A percentile compares a stretch with the other conserved stretches of the same genome.
These are phyloP conservation scores for Alaudala cheleensis DNA, from an alignment of 2,113 vertebrate genomes.

Conservation along the genomic window DNA sequence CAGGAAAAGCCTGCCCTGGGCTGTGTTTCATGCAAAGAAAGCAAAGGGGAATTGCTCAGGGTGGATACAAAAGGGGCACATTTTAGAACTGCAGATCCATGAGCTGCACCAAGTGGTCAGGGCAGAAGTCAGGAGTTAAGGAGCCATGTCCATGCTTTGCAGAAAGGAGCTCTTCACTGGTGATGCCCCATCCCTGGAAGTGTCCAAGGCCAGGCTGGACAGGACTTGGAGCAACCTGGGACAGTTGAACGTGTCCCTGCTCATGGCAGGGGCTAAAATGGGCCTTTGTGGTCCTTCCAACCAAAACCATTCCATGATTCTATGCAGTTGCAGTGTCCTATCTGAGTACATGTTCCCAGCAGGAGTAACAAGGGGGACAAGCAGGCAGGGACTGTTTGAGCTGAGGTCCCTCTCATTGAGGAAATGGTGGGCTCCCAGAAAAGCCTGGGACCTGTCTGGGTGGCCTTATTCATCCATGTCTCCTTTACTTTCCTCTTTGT, in stretches of 20 bases:
- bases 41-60: background rate
- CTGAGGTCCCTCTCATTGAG: background rate
- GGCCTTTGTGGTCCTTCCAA: background rate
- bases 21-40: background rate
- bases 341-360: background rate
- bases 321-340: background rate
- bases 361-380: background rate
- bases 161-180: background rate
- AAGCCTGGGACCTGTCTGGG: slow-evolving; percentile 32
- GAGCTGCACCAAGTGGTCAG: background rate
- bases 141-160: background rate
- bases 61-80: background rate
- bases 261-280: background rate
- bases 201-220: background rate
- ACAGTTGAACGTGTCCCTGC: background rate
- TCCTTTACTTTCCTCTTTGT: slow-evolving; percentile 53
- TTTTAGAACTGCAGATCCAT: background rate
- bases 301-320: background rate
- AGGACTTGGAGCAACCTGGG: background rate
- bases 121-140: background rate
- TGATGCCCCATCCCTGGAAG: background rate
- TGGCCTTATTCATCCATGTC: slow-evolving; percentile 58
- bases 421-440: background rate
- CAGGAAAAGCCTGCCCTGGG: background rate
- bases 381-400: background rate